Conservation (phyloP, 2,888 invertebrate species). For the Arrhopalites spinosus region DNA sequence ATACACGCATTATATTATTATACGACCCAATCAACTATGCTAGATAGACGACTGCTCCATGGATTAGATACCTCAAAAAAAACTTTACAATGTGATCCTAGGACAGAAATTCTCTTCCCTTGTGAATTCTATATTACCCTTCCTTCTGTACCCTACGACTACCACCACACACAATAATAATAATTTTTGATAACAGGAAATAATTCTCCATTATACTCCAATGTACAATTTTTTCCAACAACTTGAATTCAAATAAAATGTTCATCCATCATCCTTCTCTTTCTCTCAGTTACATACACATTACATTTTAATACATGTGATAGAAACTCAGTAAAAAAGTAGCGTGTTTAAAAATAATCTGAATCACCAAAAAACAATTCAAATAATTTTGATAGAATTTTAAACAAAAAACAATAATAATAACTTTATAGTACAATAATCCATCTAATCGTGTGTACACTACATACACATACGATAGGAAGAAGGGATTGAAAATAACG, state of each 20-base stretch:
- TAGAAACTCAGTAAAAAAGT: no score
- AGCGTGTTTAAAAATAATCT: no score
- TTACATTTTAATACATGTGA: not conserved
- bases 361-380: no score
- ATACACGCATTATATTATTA: conserved; percentile 21
- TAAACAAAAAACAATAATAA: no score
- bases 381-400: no score
- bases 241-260: not conserved
- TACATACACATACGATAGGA: not conserved
- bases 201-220: not conserved
- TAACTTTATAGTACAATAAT: not conserved
- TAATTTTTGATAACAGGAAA: not conserved
- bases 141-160: not conserved
- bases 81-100: conserved; percentile 7
- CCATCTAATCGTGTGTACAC: not conserved
- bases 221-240: not conserved
- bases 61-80: not conserved
- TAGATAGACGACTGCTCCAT: not conserved
- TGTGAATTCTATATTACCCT: not conserved
- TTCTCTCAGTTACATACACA: not conserved
- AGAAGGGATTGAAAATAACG: conserved; percentile 12
- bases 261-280: not conserved
- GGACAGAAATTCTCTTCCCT: not conserved
- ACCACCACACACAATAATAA: not conserved
- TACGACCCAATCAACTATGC: conserved; percentile 21